phyloP scores from a whole-genome alignment of 2,113 vertebrate species.

The Eretmochelys imbricata region DNA sequence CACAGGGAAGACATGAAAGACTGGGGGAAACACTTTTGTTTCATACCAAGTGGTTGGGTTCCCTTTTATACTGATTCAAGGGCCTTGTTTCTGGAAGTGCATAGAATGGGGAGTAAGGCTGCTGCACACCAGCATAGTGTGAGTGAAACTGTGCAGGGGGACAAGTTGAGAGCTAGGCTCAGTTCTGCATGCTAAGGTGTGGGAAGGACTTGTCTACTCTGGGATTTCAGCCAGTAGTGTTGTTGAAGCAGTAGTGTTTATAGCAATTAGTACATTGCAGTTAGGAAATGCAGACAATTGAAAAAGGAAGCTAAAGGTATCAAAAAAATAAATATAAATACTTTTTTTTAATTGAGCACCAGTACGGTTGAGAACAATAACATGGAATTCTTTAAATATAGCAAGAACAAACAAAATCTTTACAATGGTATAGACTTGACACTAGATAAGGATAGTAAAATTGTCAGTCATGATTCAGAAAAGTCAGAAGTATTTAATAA shows the following conservation, averaged over 20 bases:
- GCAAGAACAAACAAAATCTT: neutral
- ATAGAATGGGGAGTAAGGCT: neutral
- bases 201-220: neutral
- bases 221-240: neutral
- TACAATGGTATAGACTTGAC: neutral
- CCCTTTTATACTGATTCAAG: neutral
- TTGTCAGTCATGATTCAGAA: neutral
- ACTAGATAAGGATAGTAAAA: neutral
- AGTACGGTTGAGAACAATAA: neutral
- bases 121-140: neutral
- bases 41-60: rapidly evolving
- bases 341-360: neutral
- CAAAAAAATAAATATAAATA: neutral
- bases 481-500: neutral
- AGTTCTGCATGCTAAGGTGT: neutral
- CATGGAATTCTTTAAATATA: neutral
- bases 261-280: neutral
- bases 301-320: neutral
- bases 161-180: neutral
- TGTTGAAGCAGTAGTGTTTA: neutral
- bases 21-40: neutral
- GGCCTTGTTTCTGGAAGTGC: neutral
- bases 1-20: neutral
- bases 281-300: neutral
- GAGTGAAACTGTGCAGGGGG: neutral